Percentiles rank a stretch among this genome's conserved stretches.
These are phyloP conservation scores for Epizoanthus scotinus DNA, from an alignment of 92 coral and sea anemone species.

Conservation along the genomic window DNA sequence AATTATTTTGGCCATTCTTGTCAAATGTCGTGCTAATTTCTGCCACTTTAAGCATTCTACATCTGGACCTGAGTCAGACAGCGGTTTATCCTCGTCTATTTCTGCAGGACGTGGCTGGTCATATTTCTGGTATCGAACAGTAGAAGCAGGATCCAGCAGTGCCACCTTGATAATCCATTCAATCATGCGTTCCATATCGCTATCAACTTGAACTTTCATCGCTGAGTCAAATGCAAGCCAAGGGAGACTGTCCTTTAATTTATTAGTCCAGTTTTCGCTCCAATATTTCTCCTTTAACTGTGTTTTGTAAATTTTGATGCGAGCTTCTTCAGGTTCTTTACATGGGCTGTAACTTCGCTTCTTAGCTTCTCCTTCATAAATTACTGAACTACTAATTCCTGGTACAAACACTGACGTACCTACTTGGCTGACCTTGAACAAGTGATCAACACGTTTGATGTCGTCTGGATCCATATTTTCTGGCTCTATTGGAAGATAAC, in stretches of 20 bases:
- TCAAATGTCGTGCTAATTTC: constrained; percentile 51
- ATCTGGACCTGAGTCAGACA: not conserved
- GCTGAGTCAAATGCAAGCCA: constrained; percentile 63
- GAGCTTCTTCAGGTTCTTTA: not conserved
- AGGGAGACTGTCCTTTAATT: constrained; percentile 46
- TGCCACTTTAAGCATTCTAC: constrained; percentile 16
- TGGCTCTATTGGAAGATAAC: constrained; percentile 65
- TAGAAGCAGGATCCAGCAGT: constrained; percentile 20
- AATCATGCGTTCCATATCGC: constrained; percentile 51
- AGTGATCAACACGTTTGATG: constrained; percentile 45
- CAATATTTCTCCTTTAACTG: not conserved
- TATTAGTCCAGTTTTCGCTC: constrained; percentile 21
- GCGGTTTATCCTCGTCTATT: not conserved
- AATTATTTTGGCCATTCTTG: constrained; percentile 69
- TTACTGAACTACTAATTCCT: constrained; percentile 33
- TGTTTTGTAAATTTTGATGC: not conserved
- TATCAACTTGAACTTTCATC: constrained; percentile 43
- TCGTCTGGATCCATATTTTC: constrained; percentile 41
- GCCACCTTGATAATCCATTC: constrained; percentile 71
- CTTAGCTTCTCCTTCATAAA: not conserved
- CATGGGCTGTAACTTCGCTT: not conserved
- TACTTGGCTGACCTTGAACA: constrained; percentile 61
- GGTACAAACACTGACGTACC: constrained; percentile 60
- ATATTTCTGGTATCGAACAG: constrained; percentile 20
- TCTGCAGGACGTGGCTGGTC: not conserved